Conservation (phyloP, 2,888 invertebrate species). For the Metalampra italica region DNA sequence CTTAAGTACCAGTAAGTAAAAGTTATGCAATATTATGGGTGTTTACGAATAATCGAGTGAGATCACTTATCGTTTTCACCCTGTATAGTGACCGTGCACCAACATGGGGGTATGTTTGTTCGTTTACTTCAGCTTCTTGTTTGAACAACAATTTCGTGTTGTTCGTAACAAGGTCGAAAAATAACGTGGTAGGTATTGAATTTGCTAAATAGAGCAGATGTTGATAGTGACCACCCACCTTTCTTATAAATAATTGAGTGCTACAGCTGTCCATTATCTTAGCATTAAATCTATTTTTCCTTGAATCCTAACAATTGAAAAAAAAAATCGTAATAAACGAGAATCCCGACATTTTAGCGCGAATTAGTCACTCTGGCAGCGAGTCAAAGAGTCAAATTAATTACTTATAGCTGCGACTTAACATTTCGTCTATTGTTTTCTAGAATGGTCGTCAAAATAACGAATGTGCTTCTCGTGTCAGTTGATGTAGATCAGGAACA, state of each 20-base stretch:
- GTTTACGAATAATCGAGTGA: too few species aligned
- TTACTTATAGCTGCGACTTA: constrained; percentile 48
- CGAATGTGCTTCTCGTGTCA: constrained; percentile 25
- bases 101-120: too few species aligned
- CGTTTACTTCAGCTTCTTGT: too few species aligned
- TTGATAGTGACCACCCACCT: constrained; percentile 5
- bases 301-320: constrained; percentile 45
- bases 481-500: constrained; percentile 25
- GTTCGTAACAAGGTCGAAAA: too few species aligned
- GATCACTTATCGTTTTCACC: too few species aligned
- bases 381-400: constrained; percentile 65
- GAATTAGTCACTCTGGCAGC: constrained; percentile 73
- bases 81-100: too few species aligned
- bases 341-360: constrained; percentile 49
- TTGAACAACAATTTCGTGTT: too few species aligned
- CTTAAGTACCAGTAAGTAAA: too few species aligned
- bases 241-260: constrained; percentile 7
- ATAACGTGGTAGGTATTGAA: neutral
- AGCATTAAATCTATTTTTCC: neutral
- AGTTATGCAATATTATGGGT: too few species aligned
- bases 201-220: neutral
- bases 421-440: constrained; percentile 58
- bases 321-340: constrained; percentile 54
- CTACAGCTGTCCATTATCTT: constrained; percentile 10
- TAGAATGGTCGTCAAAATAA: constrained; percentile 48